Conservation (phyloP, 2,113 vertebrate species). For the Trematocara zebra region DNA sequence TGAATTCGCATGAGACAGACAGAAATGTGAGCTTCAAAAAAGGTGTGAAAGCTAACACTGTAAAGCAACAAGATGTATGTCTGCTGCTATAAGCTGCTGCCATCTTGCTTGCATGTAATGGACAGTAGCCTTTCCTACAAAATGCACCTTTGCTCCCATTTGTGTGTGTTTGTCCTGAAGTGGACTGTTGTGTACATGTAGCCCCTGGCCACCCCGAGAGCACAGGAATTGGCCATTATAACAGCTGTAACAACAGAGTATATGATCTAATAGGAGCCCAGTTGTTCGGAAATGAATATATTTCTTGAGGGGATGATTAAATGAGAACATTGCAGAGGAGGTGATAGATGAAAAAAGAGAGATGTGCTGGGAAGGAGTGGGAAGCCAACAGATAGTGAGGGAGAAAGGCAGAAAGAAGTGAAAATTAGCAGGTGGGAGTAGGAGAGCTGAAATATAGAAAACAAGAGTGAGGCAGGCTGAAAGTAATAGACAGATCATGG, state of each 20-base stretch:
- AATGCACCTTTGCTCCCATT: background rate
- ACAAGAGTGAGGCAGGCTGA: constrained; percentile 16
- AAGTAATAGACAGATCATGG: constrained; percentile 46
- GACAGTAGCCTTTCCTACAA: background rate
- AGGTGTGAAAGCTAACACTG: background rate
- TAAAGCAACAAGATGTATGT: background rate
- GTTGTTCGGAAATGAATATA: constrained; percentile 68
- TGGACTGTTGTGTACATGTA: constrained; percentile 7
- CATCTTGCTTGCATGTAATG: background rate
- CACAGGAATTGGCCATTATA: constrained; percentile 54
- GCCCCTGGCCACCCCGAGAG: constrained; percentile 37
- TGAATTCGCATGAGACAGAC: background rate
- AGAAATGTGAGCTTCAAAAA: background rate
- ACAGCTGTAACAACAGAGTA: constrained; percentile 58
- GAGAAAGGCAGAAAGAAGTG: constrained; percentile 51
- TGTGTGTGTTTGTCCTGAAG: constrained; percentile 2
- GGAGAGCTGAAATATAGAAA: constrained; percentile 41
- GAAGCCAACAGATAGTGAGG: constrained; percentile 50
- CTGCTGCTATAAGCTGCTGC: background rate
- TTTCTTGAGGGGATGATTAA: constrained; percentile 77
- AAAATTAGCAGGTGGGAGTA: constrained; percentile 69
- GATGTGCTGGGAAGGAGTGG: constrained; percentile 62
- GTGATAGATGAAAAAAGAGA: constrained; percentile 70
- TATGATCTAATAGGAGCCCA: constrained; percentile 58
- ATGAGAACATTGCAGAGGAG: constrained; percentile 77